These are phyloP conservation scores for Tetragnatha montana DNA, from an alignment of 2,888 invertebrate genomes.

Conservation along the genomic window DNA sequence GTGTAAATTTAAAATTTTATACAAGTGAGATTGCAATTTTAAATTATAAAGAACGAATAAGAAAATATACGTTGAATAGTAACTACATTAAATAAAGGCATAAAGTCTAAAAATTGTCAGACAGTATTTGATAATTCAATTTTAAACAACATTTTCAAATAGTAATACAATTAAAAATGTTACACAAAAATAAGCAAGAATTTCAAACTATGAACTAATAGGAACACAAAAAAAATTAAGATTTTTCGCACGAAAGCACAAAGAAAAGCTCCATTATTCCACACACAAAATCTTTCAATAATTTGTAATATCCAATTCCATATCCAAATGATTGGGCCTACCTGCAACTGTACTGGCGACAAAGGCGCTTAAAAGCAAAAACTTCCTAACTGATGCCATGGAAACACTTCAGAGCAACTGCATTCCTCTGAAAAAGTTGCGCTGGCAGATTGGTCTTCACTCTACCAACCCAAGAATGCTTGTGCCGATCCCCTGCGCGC, in stretches of 20 bases:
- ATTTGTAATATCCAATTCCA: neutral
- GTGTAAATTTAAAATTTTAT: too few relatives aligned
- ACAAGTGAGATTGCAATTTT: too few relatives aligned
- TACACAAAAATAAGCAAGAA: neutral
- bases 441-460: neutral
- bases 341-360: slow-evolving; percentile 71
- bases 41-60: too few relatives aligned
- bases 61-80: too few relatives aligned
- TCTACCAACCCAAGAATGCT: slow-evolving; percentile 59
- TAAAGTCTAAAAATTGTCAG: too few relatives aligned
- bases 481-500: slow-evolving; percentile 23
- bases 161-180: too few relatives aligned
- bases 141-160: too few relatives aligned
- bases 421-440: slow-evolving; percentile 51
- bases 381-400: slow-evolving; percentile 57
- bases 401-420: slow-evolving; percentile 42
- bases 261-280: neutral
- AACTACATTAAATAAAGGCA: too few relatives aligned
- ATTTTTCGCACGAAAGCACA: neutral
- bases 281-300: neutral
- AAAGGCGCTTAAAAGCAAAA: slow-evolving; percentile 60
- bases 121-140: too few relatives aligned
- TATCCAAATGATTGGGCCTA: slow-evolving; percentile 19
- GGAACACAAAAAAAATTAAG: neutral
- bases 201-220: neutral